These are phyloP conservation scores for Alexandromys oeconomus DNA, from an alignment of 2,797 vertebrate species.

Conservation along the genomic window DNA sequence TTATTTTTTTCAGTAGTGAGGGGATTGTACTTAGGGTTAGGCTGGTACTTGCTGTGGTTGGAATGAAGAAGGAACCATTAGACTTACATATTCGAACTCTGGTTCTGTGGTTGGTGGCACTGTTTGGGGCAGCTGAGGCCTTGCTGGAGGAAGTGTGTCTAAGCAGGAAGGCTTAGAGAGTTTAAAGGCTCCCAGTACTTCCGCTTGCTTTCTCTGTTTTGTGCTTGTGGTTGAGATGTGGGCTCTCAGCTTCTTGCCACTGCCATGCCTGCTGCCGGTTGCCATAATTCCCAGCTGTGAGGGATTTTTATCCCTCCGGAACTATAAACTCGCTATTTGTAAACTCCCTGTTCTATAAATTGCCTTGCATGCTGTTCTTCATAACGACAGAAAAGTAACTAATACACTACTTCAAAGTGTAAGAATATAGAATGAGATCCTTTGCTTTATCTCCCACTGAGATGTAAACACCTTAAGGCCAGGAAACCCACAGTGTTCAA, in stretches of 20 bases:
- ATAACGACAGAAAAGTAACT: not conserved
- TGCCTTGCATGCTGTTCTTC: not conserved
- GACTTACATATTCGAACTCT: not conserved
- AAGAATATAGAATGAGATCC: not conserved
- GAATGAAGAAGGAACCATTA: not conserved
- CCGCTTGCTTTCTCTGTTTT: not conserved
- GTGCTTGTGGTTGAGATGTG: too few relatives aligned
- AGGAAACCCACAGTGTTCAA: not conserved
- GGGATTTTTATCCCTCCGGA: not conserved
- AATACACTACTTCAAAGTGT: not conserved
- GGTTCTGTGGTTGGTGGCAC: not conserved
- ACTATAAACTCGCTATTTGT: not conserved
- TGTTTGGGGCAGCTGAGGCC: not conserved
- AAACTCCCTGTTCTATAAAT: not conserved
- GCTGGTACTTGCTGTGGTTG: not conserved
- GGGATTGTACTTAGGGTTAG: not conserved
- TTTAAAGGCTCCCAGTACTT: not conserved
- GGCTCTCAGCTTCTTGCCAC: not conserved
- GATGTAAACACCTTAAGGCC: not conserved
- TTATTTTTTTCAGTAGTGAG: constrained; percentile 12
- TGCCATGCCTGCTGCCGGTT: not conserved
- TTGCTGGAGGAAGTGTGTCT: not conserved
- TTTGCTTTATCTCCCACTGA: not conserved
- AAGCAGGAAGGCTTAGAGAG: not conserved
- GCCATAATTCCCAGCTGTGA: too few relatives aligned